Evolutionary conservation across 2,888 invertebrate genomes (phyloP), one percentile per base, ranked within the genome.

Genomic region (Mylabris sibirica): DNA sequence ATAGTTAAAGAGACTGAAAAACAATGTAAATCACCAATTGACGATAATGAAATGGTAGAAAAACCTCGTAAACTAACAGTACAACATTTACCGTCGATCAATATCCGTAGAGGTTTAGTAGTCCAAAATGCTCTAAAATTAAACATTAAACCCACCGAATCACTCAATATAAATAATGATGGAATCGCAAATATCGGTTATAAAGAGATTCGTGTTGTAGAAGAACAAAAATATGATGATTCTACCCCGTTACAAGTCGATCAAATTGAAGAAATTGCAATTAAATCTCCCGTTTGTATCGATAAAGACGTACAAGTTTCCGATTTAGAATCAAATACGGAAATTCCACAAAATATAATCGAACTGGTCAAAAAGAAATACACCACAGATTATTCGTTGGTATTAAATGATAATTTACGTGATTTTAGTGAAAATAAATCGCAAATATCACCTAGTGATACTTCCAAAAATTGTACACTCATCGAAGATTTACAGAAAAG

Each of bases 71-170:
- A 68, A 53, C 65, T 75, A 26, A 64, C 71, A 20, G 44, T 76
- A 20, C 74, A 76, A 69, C 30, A 65, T n/a, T 65, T 77, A 67
- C 77, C 77, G 61, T 83, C 85, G 65, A 85, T 89, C 69, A 86
- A 85, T 76, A 89, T 89, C 71, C 85, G 86, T 78, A 84, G 86
- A 72, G 85, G 86, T 77, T 78, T 88, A 26, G 86, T 83, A 64
- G 83, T 85, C 69, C 88, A 88, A 78, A 87, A 85, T 79, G 87
- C 88, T 68, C 82, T 88, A 67, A 84, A 86, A 35, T 81, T 88
- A 74, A 85, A 87, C 76, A 89, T 89, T 75, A 74, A 84, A 76
- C 86, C 88, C 11, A 66, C 44, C 73, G 75, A 26, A 69, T 69
- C 57, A n/a, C 63, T 49, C 1, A 53, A n/a, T n/a, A 62, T 62